Conservation (phyloP, 1,140 invertebrate genomes). For the Drosophila parabipectinata region DNA sequence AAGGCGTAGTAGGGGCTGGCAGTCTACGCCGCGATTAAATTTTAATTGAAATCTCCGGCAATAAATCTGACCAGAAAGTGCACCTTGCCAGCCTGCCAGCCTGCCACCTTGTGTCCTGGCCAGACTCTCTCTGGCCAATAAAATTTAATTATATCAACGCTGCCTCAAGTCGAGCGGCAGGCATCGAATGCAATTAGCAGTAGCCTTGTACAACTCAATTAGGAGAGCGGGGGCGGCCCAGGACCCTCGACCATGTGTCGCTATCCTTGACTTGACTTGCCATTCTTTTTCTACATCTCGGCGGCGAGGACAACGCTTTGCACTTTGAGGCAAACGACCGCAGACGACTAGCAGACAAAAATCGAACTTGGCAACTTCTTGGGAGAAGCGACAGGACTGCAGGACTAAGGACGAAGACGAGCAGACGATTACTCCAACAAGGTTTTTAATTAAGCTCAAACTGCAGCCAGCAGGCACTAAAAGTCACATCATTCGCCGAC, state of each 20-base stretch:
- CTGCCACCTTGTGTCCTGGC: neutral
- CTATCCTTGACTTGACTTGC: conserved; percentile 34
- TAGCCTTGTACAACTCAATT: conserved; percentile 83
- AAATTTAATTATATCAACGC: conserved; percentile 77
- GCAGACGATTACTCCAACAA: conserved; percentile 67
- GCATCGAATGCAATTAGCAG: conserved; percentile 83
- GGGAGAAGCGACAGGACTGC: conserved; percentile 6
- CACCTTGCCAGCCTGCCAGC: conserved; percentile 34
- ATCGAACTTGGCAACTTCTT: conserved; percentile 77
- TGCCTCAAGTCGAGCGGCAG: conserved; percentile 69
- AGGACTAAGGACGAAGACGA: neutral
- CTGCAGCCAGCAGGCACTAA: conserved; percentile 62
- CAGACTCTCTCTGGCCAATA: conserved; percentile 43
- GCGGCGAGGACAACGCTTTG: conserved; percentile 65
- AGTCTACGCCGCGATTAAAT: conserved; percentile 35
- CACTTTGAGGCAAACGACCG: conserved; percentile 77
- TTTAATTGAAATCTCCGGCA: conserved; percentile 44
- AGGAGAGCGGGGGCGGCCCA: conserved; percentile 29
- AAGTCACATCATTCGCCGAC: conserved; percentile 64
- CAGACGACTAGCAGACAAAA: conserved; percentile 58
- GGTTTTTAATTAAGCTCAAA: conserved; percentile 82
- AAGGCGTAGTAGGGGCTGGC: neutral
- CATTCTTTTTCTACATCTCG: neutral
- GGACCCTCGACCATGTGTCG: conserved; percentile 52
- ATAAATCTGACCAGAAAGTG: conserved; percentile 32